Conservation (phyloP, 1,140 invertebrate genomes). For the Lepeophtheirus salmonis region DNA sequence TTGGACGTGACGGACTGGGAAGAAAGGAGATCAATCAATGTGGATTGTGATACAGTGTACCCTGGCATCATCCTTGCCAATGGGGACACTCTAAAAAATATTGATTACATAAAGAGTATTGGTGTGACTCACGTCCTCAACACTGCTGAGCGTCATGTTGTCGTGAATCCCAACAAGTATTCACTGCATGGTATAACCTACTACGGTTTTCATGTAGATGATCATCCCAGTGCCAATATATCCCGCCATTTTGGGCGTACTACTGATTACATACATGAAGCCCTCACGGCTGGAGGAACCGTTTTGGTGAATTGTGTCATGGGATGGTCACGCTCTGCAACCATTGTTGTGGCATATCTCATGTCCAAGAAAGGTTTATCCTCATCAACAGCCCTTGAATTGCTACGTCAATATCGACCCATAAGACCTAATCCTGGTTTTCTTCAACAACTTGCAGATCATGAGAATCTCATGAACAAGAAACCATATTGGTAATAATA, state of each 20-base stretch:
- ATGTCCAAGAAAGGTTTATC: conserved; percentile 12
- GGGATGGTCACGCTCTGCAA: conserved; percentile 18
- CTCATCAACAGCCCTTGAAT: conserved; percentile 4
- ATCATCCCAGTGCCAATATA: conserved; percentile 12
- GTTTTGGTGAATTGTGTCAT: conserved; percentile 16
- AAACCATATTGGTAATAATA: conserved; percentile 6
- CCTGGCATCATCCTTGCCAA: conserved; percentile 15
- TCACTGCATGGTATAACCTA: conserved; percentile 12
- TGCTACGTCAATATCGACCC: conserved; percentile 14
- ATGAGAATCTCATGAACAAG: conserved; percentile 15
- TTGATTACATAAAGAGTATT: conserved; percentile 13
- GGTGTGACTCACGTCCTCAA: conserved; percentile 18
- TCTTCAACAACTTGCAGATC: conserved; percentile 16
- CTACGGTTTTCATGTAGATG: conserved; percentile 18
- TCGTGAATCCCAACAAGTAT: conserved; percentile 14
- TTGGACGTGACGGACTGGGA: conserved; percentile 2
- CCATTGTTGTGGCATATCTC: conserved; percentile 13
- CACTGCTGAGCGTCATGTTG: conserved; percentile 15
- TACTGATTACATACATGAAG: conserved; percentile 13
- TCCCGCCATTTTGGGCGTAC: conserved; percentile 14
- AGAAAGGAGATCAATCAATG: conserved; percentile 1
- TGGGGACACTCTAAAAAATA: conserved; percentile 14
- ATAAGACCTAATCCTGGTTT: conserved; percentile 18
- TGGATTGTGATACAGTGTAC: conserved; percentile 17
- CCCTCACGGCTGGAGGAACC: conserved; percentile 1